Evolutionary conservation across 2,113 vertebrate genomes (phyloP), one percentile per base, ranked within the genome.

Genomic region (Corythoichthys intestinalis): DNA sequence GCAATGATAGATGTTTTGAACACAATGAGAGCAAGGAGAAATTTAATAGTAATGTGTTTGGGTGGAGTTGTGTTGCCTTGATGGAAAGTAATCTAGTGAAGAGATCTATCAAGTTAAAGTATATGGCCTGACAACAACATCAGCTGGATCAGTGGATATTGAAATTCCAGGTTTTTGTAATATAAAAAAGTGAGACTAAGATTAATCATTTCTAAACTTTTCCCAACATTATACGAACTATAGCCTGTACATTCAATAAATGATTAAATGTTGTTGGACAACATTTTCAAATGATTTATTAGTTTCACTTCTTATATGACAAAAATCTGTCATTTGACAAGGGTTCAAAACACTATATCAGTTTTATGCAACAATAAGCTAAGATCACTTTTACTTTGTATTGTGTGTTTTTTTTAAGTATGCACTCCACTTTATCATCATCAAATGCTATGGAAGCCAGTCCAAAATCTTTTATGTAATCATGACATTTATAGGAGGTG

Each of bases 1-100:
- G 81, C 73, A 81, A 81, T 38, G 76, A 83, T 75, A 52, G 57
- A 67, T 67, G 71, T 63, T 80, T 75, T 74, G 46, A 75, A 68
- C 39, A 76, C 63, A 69, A 53, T 28, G 50, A 69, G 38, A 47
- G 5, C 57, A 67, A 76, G 47, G 59, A 73, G 68, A 74, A 76
- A 67, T 56, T 28, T 12, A 34, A 56, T 28, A 56, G 9, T 56
- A 28, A 11, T 12, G 53, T 56, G 53, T 11, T 56, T 56, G 4
- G 20, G 12, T 56, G 37, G 15, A 20, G n/a, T 44, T 61, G 58
- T 5, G 39, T 20, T 20, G 15, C 59, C 9, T 41, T 14, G 60
- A 20, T 41, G 28, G 37, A 60, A 39, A 39, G 37, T 17, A 9
- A 41, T n/a, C 10, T 11, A 34, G 12, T 58, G 34, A 14, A 14